A percentile compares a stretch with the other conserved stretches of the same genome.
These are phyloP conservation scores for Neofelis nebulosa DNA, from an alignment of 2,113 vertebrate species.

Conservation along the genomic window DNA sequence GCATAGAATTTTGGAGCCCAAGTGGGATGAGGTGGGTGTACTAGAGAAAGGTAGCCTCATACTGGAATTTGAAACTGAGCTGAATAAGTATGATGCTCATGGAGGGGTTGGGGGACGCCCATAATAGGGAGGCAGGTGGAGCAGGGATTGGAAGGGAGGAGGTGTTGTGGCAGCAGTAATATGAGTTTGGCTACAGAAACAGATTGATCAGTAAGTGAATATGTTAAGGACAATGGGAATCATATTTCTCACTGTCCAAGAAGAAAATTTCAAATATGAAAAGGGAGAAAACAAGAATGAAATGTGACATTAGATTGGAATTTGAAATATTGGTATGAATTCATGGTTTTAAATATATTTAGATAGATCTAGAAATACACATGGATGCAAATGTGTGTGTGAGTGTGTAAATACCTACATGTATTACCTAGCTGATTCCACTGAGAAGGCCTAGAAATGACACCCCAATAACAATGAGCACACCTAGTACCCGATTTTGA, in stretches of 20 bases:
- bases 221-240: background rate
- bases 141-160: background rate
- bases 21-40: background rate
- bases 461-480: background rate
- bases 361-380: background rate
- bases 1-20: background rate
- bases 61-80: background rate
- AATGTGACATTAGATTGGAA: background rate
- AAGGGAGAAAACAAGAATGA: background rate
- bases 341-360: background rate
- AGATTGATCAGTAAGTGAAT: background rate
- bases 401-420: background rate
- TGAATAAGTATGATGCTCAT: background rate
- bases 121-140: background rate
- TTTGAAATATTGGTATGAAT: background rate
- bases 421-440: background rate
- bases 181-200: background rate
- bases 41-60: background rate
- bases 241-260: background rate
- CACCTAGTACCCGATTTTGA: background rate
- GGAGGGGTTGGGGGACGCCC: fast-evolving
- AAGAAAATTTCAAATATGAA: background rate
- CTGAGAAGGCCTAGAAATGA: background rate
- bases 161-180: background rate
- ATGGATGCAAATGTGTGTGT: background rate